Percentiles rank a stretch among this genome's conserved stretches.
These are phyloP conservation scores for Sinelater perroti DNA, from an alignment of 2,888 invertebrate species.

Conservation along the genomic window DNA sequence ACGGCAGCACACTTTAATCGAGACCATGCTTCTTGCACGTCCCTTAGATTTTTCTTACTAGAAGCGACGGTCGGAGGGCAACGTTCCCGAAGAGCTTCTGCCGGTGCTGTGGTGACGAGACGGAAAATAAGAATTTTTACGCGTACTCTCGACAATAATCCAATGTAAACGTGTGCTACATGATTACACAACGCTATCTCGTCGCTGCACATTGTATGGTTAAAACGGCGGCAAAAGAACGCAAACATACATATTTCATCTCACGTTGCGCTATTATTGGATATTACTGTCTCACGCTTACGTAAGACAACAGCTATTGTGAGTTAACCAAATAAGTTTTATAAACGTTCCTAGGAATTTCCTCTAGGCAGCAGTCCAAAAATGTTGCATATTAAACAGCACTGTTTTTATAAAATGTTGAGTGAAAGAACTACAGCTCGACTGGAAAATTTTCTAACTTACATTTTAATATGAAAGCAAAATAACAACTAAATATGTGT, in stretches of 20 bases:
- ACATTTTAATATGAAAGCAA: too few species aligned
- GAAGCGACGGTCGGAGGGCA: conserved; percentile 15
- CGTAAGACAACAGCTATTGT: too few species aligned
- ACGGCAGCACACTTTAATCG: conserved; percentile 33
- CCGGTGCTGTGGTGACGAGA: neutral
- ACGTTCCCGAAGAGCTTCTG: conserved; percentile 17
- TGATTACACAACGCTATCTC: conserved; percentile 22
- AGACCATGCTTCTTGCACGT: conserved; percentile 33
- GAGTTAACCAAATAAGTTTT: too few species aligned
- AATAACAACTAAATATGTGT: too few species aligned
- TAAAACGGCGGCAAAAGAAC: conserved; percentile 20
- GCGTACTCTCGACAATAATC: conserved; percentile 8
- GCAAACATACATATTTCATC: conserved; percentile 19
- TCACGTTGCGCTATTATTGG: conserved; percentile 18
- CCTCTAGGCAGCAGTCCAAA: too few species aligned
- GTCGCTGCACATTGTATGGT: conserved; percentile 6
- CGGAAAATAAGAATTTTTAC: conserved; percentile 6
- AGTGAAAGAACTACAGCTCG: too few species aligned
- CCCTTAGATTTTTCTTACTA: conserved; percentile 33
- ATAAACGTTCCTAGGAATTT: too few species aligned
- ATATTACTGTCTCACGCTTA: conserved; percentile 9
- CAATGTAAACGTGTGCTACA: conserved; percentile 15
- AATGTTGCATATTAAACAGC: too few species aligned
- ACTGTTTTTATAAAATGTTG: too few species aligned
- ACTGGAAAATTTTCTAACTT: too few species aligned